Conservation (phyloP, 2,888 invertebrate genomes). For the Troilus luridus region DNA sequence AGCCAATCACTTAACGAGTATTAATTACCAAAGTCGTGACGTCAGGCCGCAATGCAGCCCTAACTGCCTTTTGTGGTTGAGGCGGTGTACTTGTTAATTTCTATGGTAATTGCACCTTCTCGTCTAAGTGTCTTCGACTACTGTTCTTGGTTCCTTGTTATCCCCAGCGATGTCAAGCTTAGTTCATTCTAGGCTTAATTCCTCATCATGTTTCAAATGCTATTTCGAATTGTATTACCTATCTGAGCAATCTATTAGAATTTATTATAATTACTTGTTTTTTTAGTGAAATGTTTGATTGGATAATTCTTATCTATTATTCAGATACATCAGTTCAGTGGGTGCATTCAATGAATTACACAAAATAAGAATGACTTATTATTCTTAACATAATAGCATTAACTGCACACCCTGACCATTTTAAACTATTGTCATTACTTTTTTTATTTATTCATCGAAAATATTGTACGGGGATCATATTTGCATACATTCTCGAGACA, state of each 20-base stretch:
- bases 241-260: background rate
- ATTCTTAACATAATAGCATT: too few species aligned
- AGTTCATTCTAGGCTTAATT: background rate
- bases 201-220: background rate
- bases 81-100: slow-evolving; percentile 31
- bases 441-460: too few species aligned
- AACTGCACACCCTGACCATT: too few species aligned
- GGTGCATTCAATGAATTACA: too few species aligned
- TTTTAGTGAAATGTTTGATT: too few species aligned
- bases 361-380: too few species aligned
- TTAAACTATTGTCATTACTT: too few species aligned
- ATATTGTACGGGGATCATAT: too few species aligned
- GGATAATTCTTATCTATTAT: too few species aligned
- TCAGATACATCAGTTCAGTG: too few species aligned
- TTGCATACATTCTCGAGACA: too few species aligned
- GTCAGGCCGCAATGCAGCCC: slow-evolving; percentile 53
- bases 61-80: slow-evolving; percentile 12
- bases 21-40: slow-evolving; percentile 45
- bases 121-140: background rate
- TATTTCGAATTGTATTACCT: background rate
- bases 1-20: slow-evolving; percentile 55
- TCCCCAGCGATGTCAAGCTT: background rate
- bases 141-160: slow-evolving; percentile 7
- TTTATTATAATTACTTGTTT: background rate
- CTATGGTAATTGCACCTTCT: background rate